Evolutionary conservation across 1,140 invertebrate species (phyloP), one percentile per base, ranked within the genome.

Genomic region (Drosophila lini): DNA sequence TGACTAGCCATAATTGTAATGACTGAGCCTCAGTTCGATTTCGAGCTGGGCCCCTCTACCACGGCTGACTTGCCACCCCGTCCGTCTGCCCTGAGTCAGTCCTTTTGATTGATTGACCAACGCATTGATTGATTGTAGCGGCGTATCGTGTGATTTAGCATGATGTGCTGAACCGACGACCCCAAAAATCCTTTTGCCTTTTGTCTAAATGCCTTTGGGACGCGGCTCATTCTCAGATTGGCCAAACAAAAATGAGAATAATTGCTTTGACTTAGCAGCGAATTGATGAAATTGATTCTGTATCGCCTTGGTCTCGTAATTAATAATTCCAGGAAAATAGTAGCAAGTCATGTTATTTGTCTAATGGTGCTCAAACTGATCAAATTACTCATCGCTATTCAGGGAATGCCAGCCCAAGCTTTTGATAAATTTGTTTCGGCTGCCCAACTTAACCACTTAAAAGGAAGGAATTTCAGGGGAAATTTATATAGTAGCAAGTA

Each of bases 341-440:
- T 34, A 59, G 74, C 80, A 63, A 82, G 69, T 81, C 82, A 85
- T 82, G 70, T 62, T 79, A 80, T 86, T 86, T 86, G 82, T 88
- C 71, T 59, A 78, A 78, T 77, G 78, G 60, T 53, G 10, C 71
- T 77, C 55, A 61, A 57, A 44, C 53, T 44, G 74, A 76, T 76
- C 36, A 22, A 52, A 56, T 32, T 52, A 50, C 64, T 25, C 22
- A 15, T 16, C 52, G 25, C 19, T 41, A 36, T 38, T 13, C 10
- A 32, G 2, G 48, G 15, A 38, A 45, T 11, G 55, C 9, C 19
- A n/a, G 19, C 13, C 32, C 3, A 7, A 9, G 16, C 31, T 19
- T 42, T 38, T 36, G 40, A 28, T 47, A 31, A 65, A 65, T 25
- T 41, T 63, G 25, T 38, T 11, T 57, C 25, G 34, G 32, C 31